phyloP scores from a whole-genome alignment of 2,888 invertebrate species.

The Micropterix aruncella region DNA sequence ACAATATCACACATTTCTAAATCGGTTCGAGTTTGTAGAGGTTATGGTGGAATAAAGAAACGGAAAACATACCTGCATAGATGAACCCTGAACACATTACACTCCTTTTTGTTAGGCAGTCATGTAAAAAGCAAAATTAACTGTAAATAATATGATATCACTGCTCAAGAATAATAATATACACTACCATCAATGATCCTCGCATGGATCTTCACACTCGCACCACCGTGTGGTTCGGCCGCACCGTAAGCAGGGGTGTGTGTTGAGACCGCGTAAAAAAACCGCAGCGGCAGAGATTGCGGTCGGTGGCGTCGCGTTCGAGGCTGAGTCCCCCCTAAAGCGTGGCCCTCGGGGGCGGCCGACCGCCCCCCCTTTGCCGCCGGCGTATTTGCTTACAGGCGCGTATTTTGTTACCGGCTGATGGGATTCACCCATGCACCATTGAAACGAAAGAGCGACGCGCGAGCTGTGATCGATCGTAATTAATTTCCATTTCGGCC shows the following conservation, averaged over 20 bases:
- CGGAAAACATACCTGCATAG: too few relatives aligned
- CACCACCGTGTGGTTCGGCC: background rate
- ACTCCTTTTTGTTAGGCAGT: too few relatives aligned
- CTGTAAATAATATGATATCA: too few relatives aligned
- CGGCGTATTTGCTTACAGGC: background rate
- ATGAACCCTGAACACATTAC: too few relatives aligned
- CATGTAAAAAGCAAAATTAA: too few relatives aligned
- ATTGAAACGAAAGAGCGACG: background rate
- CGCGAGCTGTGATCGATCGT: background rate
- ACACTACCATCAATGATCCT: too few relatives aligned
- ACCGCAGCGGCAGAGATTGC: background rate
- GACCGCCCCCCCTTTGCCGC: background rate
- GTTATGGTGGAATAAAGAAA: too few relatives aligned
- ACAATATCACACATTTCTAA: too few relatives aligned
- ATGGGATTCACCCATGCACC: background rate
- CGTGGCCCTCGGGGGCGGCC: background rate
- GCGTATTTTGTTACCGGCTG: background rate
- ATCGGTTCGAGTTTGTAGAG: too few relatives aligned
- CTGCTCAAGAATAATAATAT: too few relatives aligned
- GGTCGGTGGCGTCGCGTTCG: background rate
- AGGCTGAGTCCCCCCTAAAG: background rate
- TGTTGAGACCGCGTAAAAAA: background rate
- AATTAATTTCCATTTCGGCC: too few relatives aligned
- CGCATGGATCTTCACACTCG: background rate
- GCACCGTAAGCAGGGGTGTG: too few relatives aligned